A percentile compares a stretch with the other conserved stretches of the same genome.
Conservation (phyloP, 92 coral and sea anemone genomes). For the Umimayanthus chanpuru region DNA sequence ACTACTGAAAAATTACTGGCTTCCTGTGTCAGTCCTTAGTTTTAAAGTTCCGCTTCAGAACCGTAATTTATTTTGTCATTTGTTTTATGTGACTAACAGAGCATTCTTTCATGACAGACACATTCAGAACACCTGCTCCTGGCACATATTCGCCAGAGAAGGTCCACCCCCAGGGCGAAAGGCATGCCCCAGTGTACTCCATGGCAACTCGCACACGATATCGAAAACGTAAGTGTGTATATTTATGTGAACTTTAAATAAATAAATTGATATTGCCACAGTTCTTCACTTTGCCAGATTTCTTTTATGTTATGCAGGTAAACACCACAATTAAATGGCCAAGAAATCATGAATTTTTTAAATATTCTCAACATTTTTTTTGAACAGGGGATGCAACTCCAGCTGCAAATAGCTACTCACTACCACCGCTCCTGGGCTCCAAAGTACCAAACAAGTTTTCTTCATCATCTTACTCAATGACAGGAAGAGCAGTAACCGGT, state of each 20-base stretch:
- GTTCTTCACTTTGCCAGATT: no score
- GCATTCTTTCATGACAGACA: constrained; percentile 51
- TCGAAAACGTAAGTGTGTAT: constrained; percentile 81
- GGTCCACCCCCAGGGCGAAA: constrained; percentile 99
- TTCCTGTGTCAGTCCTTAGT: background rate
- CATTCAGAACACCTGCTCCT: constrained; percentile 98
- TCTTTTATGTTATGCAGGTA: background rate
- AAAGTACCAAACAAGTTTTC: constrained; percentile 84
- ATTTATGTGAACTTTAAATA: no score
- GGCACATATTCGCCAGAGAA: constrained; percentile 97
- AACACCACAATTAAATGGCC: background rate
- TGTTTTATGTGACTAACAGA: background rate
- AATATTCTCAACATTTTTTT: background rate
- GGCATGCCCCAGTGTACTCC: constrained; percentile 93
- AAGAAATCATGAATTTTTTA: background rate
- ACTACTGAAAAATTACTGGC: no score
- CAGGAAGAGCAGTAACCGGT: constrained; percentile 89
- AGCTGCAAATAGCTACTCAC: constrained; percentile 83
- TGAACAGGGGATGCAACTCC: constrained; percentile 90
- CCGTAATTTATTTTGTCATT: background rate
- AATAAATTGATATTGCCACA: no score
- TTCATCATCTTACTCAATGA: constrained; percentile 95
- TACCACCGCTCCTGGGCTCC: constrained; percentile 82
- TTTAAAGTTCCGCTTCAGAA: background rate
- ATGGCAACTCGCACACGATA: constrained; percentile 94